Evolutionary conservation across 2,888 invertebrate genomes (phyloP).

Genomic region (Mesoligia furuncula): DNA sequence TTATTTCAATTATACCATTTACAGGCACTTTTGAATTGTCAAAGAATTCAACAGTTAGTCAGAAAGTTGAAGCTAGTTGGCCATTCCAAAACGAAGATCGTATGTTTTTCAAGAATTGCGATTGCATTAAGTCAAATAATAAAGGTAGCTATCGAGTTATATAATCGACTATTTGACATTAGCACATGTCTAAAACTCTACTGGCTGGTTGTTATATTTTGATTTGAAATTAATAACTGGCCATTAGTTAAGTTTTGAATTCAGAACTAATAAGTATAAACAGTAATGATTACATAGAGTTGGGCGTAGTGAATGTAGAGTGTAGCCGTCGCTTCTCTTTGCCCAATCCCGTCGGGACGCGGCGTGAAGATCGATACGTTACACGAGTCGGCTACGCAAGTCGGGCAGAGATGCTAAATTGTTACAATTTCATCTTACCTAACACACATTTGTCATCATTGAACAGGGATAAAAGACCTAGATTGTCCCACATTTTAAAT

Average conservation of each 20-base stretch:
- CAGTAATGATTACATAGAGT: conserved; percentile 26
- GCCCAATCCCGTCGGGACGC: conserved; percentile 58
- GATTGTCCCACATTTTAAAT: background rate
- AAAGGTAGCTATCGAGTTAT: conserved; percentile 8
- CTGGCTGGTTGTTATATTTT: background rate
- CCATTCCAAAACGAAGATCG: too few species aligned
- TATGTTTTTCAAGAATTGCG: background rate
- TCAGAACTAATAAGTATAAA: conserved; percentile 20
- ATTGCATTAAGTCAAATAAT: background rate
- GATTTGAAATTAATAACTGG: background rate
- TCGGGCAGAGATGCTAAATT: conserved; percentile 43
- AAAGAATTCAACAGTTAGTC: background rate
- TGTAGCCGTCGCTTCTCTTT: conserved; percentile 49
- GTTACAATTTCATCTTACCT: conserved; percentile 39
- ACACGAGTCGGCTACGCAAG: conserved; percentile 57
- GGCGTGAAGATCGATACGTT: conserved; percentile 63
- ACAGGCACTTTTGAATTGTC: too few species aligned
- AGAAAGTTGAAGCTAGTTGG: too few species aligned
- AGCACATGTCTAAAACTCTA: background rate
- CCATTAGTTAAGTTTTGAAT: conserved; percentile 7
- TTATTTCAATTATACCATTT: background rate
- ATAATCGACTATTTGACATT: conserved; percentile 16
- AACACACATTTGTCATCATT: conserved; percentile 2
- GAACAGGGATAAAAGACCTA: background rate
- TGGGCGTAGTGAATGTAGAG: conserved; percentile 30